These are phyloP conservation scores for Zosterops pallidus DNA, from an alignment of 2,113 vertebrate genomes.

Conservation along the genomic window DNA sequence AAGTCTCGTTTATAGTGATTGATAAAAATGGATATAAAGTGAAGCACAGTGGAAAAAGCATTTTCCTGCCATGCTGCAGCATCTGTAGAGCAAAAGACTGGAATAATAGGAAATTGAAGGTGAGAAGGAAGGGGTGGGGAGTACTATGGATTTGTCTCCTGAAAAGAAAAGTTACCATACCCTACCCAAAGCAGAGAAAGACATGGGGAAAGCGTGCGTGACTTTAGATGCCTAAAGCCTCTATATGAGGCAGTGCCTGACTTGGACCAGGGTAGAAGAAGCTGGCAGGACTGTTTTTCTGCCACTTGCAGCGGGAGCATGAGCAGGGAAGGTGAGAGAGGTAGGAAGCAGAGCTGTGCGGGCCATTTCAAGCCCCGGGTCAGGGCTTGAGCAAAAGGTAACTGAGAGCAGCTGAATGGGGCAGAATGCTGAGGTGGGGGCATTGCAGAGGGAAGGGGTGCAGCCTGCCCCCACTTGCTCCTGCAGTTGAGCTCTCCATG, in stretches of 20 bases:
- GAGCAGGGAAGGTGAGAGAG: rapidly evolving
- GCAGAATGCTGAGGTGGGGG: rapidly evolving
- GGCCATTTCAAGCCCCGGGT: background rate
- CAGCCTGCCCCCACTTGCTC: rapidly evolving
- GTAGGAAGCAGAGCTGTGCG: rapidly evolving
- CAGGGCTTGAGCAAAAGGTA: rapidly evolving
- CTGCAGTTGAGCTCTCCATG: rapidly evolving
- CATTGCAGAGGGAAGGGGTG: rapidly evolving
- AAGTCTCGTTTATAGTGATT: background rate
- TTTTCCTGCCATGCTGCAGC: background rate
- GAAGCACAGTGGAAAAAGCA: rapidly evolving
- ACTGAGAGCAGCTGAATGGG: background rate
- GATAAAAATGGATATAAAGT: background rate
- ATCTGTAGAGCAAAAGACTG: background rate
- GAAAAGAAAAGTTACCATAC: background rate
- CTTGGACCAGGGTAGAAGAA: background rate
- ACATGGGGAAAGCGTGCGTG: rapidly evolving
- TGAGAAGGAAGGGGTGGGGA: background rate
- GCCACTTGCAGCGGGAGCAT: rapidly evolving
- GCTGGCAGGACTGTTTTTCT: background rate
- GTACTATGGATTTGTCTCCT: background rate
- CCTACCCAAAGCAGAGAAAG: background rate
- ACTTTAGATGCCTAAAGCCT: background rate
- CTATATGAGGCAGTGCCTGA: background rate
- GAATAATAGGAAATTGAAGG: background rate